phyloP scores from a whole-genome alignment of 2,888 invertebrate species.

The Eilema caniola region DNA sequence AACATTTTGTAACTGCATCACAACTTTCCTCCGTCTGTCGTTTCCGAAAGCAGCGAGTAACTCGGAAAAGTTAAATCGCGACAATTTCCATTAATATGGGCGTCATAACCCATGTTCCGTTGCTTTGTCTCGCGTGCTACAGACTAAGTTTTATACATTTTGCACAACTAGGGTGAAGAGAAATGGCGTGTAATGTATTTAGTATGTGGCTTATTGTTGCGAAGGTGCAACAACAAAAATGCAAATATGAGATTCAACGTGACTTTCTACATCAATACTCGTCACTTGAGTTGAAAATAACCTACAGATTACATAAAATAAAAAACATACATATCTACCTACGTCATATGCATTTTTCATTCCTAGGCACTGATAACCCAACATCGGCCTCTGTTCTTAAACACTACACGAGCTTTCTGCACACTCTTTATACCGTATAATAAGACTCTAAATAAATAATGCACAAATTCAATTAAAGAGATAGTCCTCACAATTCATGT shows the following conservation, averaged over 20 bases:
- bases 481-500: not conserved
- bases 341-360: no score
- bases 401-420: no score
- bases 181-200: conserved; percentile 48
- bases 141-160: conserved; percentile 39
- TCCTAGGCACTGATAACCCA: no score
- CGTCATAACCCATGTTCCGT: conserved; percentile 72
- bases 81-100: conserved; percentile 82
- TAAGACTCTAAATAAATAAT: no score
- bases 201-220: conserved; percentile 20
- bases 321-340: no score
- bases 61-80: conserved; percentile 72
- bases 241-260: not conserved
- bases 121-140: conserved; percentile 65
- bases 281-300: not conserved
- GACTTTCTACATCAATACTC: not conserved
- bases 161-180: conserved; percentile 40
- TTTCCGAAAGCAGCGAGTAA: conserved; percentile 69
- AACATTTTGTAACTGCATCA: conserved; percentile 27
- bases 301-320: no score
- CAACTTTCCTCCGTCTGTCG: conserved; percentile 53
- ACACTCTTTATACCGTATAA: no score
- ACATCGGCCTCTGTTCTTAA: no score
- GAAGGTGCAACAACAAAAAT: conserved; percentile 7
- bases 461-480: no score